Base-by-base conservation (phyloP, 2,113 vertebrate genomes). In the Brachyistius frenatus region DNA sequence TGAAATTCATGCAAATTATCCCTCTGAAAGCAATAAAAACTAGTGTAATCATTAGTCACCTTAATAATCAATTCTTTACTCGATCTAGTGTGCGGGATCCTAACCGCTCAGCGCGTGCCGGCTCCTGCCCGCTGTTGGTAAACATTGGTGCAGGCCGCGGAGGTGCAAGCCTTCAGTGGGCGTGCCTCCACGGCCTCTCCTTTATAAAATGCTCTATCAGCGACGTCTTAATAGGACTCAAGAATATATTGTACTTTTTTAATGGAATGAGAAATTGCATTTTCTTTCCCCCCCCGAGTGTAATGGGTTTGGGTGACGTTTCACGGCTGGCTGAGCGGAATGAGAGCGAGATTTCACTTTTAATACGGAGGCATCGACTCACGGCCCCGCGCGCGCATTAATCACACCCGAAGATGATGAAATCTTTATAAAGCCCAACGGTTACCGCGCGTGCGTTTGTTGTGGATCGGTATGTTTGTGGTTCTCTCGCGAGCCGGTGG, bases 251-350 rank as follows among this genome's bases (percentile, higher is more conserved):
- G 95, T 96, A 95, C 95, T 96, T 96, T 93, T 96, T 97, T 97
- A 97, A 97, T 96, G 96, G 96, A 95, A 97, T 98, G 96, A 97
- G 95, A 98, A 96, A 98, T 97, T 96, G 97, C 96, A 96, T 98
- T 97, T 97, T 97, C 95, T 96, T 95, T 95, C 93, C 95, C 73
- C 23, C 94, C 50, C 94, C 61, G 73, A 94, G 95, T 95, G 94
- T 98, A 98, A 98, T 97, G 96, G 96, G 95, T 96, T 97, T 95
- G 94, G 95, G 95, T 93, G 94, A 94, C 95, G 95, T 96, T 97
- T 97, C 96, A 97, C 96, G 96, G 96, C 94, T 97, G 97, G 95
- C 96, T 97, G 97, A 95, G 94, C 95, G 93, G 95, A 98, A 97
- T 97, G 97, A 97, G 97, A 95, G 96, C 97, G 93, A 96, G 94